Base-by-base conservation (phyloP, 2,888 invertebrate species). In the Oasisia sp. region DNA sequence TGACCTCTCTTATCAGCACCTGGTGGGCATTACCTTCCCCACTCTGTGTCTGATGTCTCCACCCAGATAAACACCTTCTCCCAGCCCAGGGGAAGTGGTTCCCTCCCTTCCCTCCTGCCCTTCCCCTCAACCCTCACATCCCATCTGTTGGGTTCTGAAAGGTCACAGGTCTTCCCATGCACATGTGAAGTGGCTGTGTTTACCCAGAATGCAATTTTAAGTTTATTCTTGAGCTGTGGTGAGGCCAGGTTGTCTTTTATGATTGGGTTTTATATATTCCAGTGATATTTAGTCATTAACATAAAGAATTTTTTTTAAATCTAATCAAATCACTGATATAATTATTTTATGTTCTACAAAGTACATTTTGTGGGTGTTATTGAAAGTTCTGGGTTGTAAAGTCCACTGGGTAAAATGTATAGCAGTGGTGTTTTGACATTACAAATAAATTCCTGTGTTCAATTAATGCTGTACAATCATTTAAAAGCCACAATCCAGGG, bases 141-240 rank as follows among this genome's bases (percentile, higher is more conserved):
- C 74, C 74, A 74, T 74, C 74, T 74, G 74, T 74, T 74, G 74
- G n/a, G 74, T 74, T 74, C 74, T 27, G 74, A n/a, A 74, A 74
- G 74, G 74, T 74, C 74, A 74, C 27, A 27, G 12, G 74, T n/a
- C 74, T 27, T 74, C 27, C 74, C 74, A 74, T 74, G n/a, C 74
- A 74, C 74, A 27, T 74, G 50, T 50, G 50, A 12, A 74, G 27
- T n/a, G 19, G 74, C 74, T n/a, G 4, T 74, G 19, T 74, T 3
- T 74, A 74, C 74, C 74, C 74, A 7, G 50, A 27, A 7, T 74
- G 74, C 74, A 74, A 19, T 74, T 0, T 7, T 74, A 38, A 38
- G 38, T 38, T 38, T 2, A 2, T 2, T 38, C 38, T 38, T 38
- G 38, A 38, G n/a, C 27, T 27, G 5, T 74, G 74, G 14, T 74